These are phyloP conservation scores for Elymnias hypermnestra DNA, from an alignment of 1,140 invertebrate genomes.

Conservation along the genomic window DNA sequence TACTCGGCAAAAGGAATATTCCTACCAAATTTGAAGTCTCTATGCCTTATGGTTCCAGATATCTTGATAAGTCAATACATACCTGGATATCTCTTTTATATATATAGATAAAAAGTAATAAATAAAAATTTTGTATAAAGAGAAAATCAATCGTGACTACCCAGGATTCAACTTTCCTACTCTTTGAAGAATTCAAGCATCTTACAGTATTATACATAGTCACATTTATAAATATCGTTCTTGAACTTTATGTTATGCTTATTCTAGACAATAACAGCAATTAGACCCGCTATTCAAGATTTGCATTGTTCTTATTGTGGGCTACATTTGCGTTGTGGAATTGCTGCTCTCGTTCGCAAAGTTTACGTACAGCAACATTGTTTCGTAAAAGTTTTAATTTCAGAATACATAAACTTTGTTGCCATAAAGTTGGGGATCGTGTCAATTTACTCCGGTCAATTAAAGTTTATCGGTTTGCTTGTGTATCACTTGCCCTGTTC, in stretches of 20 bases:
- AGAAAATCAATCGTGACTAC: too few species aligned
- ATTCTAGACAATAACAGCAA: constrained; percentile 11
- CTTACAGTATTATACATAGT: background rate
- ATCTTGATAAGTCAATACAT: too few species aligned
- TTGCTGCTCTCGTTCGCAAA: constrained; percentile 17
- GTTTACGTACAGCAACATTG: constrained; percentile 22
- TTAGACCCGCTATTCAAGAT: constrained; percentile 11
- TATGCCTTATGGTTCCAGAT: too few species aligned
- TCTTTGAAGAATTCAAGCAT: background rate
- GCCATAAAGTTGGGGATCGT: constrained; percentile 7
- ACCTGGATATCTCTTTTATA: too few species aligned
- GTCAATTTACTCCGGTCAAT: constrained; percentile 20
- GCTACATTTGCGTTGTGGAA: constrained; percentile 18
- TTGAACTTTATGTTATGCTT: constrained; percentile 2
- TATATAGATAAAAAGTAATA: too few species aligned
- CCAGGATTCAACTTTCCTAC: too few species aligned
- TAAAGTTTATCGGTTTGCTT: constrained; percentile 17
- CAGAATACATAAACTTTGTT: constrained; percentile 21
- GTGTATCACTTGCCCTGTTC: constrained; percentile 2
- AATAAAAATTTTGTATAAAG: too few species aligned
- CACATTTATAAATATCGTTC: background rate
- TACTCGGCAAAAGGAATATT: too few species aligned
- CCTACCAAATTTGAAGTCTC: too few species aligned
- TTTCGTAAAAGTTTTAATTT: constrained; percentile 30
- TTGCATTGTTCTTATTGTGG: constrained; percentile 24